These are phyloP conservation scores for Ennomos quercinarius DNA, from an alignment of 2,888 invertebrate genomes.

Conservation along the genomic window DNA sequence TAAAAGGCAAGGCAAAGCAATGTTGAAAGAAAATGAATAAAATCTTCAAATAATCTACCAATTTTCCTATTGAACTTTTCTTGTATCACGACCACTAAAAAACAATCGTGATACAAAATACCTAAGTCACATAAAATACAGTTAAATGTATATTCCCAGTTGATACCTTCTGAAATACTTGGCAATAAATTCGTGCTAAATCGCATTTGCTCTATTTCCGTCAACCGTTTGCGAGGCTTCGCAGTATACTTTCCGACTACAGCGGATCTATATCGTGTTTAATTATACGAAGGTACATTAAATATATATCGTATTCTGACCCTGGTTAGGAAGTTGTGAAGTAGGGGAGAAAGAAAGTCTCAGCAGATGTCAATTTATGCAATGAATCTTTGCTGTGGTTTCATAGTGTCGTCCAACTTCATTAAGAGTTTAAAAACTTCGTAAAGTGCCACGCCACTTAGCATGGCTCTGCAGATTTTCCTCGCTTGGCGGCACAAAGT, in stretches of 20 bases:
- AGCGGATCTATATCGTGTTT: constrained; percentile 40
- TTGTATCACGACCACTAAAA: no score
- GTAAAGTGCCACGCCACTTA: no score
- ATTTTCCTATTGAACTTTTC: no score
- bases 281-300: constrained; percentile 19
- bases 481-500: no score
- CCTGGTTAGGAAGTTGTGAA: constrained; percentile 11
- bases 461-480: no score
- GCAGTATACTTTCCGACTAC: constrained; percentile 32
- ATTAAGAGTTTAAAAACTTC: no score
- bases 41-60: no score
- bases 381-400: no score
- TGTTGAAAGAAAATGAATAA: no score
- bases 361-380: neutral
- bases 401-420: no score
- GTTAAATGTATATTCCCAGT: constrained; percentile 4
- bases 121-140: neutral
- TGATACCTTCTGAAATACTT: constrained; percentile 34
- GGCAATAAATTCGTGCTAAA: constrained; percentile 53
- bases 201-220: constrained; percentile 55
- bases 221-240: constrained; percentile 52
- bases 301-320: constrained; percentile 14
- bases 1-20: no score
- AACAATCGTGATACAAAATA: no score
- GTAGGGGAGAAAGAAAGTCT: neutral